Percentiles rank a stretch among this genome's conserved stretches.
phyloP scores from a whole-genome alignment of 2,888 invertebrate genomes.

The Trachelus troglodyta region DNA sequence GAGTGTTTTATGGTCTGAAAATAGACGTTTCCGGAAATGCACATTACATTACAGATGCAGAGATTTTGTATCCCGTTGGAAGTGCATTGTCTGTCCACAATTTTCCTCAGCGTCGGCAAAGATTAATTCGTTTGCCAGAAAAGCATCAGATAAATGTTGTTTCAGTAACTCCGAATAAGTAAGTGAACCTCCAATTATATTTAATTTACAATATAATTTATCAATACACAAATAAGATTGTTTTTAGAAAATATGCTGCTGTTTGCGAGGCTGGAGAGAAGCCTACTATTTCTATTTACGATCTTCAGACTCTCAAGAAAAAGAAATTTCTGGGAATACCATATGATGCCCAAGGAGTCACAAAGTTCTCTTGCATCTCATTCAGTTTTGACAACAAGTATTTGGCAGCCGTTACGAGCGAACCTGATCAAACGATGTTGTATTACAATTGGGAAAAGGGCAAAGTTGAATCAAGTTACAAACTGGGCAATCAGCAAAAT shows the following conservation, averaged over 20 bases:
- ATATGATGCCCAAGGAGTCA: conserved; percentile 69
- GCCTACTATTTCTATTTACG: conserved; percentile 78
- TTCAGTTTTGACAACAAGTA: conserved; percentile 88
- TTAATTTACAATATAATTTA: not conserved
- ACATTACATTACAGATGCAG: conserved; percentile 78
- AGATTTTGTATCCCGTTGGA: conserved; percentile 84
- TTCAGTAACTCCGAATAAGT: conserved; percentile 77
- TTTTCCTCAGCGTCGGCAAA: conserved; percentile 77
- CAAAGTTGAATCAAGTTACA: conserved; percentile 80
- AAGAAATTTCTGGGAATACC: conserved; percentile 77
- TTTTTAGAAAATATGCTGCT: conserved; percentile 72
- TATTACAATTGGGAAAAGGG: conserved; percentile 87
- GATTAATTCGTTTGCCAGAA: conserved; percentile 77
- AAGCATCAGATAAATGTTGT: conserved; percentile 75
- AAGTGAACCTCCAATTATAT: conserved; percentile 44
- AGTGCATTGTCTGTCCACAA: conserved; percentile 82
- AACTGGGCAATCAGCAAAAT: conserved; percentile 78
- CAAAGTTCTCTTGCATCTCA: conserved; percentile 77
- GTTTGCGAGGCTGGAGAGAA: conserved; percentile 74
- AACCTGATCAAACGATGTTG: conserved; percentile 85
- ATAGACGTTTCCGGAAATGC: conserved; percentile 77
- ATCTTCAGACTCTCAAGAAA: conserved; percentile 76
- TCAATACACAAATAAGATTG: not conserved
- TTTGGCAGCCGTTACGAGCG: conserved; percentile 82
- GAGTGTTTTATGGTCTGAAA: conserved; percentile 74